These are phyloP conservation scores for Drosophila equinoxialis DNA, from an alignment of 1,140 invertebrate species.

Conservation along the genomic window DNA sequence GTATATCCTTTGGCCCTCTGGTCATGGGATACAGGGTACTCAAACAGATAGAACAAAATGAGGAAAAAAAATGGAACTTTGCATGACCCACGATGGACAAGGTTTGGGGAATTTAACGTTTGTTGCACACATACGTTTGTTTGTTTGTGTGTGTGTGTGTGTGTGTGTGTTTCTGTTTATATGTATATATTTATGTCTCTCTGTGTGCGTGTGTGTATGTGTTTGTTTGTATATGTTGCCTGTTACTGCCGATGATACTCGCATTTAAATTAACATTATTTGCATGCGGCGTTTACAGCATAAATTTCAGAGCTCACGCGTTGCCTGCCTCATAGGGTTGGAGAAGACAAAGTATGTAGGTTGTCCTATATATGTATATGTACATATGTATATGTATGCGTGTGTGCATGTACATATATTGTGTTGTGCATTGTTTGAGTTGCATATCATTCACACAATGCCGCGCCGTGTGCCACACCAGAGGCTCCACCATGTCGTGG, in stretches of 20 bases:
- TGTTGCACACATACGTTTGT: constrained; percentile 8
- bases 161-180: neutral
- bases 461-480: constrained; percentile 3
- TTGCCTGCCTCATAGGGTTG: neutral
- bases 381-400: neutral
- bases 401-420: neutral
- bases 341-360: neutral
- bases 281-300: constrained; percentile 77
- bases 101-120: constrained; percentile 38
- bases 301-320: constrained; percentile 61
- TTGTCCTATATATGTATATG: neutral
- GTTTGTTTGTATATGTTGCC: constrained; percentile 37
- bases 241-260: constrained; percentile 71
- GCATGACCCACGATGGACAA: constrained; percentile 21
- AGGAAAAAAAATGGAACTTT: neutral
- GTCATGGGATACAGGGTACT: neutral
- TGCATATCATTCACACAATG: constrained; percentile 57
- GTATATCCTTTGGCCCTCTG: neutral
- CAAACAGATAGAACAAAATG: neutral
- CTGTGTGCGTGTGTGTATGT: constrained; percentile 2
- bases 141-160: constrained; percentile 1
- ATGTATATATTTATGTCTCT: too few species aligned
- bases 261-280: constrained; percentile 81
- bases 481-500: constrained; percentile 46
- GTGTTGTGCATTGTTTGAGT: constrained; percentile 44